phyloP scores from a whole-genome alignment of 2,888 invertebrate species.

The Patella ulyssiponensis region DNA sequence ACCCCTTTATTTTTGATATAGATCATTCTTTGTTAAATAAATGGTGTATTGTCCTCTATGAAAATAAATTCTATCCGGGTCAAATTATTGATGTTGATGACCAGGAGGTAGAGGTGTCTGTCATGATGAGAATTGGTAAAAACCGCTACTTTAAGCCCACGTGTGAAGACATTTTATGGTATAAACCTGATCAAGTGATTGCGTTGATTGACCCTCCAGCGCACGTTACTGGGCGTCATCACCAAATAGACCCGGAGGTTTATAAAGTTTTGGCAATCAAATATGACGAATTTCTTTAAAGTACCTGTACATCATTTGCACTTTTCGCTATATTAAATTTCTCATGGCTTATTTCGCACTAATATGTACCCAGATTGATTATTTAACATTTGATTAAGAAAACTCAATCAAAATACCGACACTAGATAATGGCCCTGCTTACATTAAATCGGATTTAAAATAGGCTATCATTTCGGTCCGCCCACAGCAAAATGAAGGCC shows the following conservation, averaged over 20 bases:
- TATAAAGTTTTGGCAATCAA: background rate
- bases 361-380: too few species aligned
- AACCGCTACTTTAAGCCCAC: background rate
- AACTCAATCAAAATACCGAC: too few species aligned
- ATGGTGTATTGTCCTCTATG: background rate
- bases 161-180: background rate
- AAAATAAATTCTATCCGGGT: background rate
- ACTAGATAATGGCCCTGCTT: too few species aligned
- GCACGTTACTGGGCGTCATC: background rate
- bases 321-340: too few species aligned
- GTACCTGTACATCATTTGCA: too few species aligned
- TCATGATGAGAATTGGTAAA: background rate
- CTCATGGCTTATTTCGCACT: too few species aligned
- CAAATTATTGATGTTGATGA: background rate
- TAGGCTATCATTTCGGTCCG: too few species aligned
- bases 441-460: too few species aligned
- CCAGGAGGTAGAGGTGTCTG: background rate
- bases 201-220: background rate
- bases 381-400: too few species aligned
- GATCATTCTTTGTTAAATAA: background rate
- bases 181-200: background rate
- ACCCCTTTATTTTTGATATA: background rate
- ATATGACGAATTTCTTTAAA: background rate
- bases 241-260: background rate
- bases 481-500: too few species aligned